A percentile compares a stretch with the other conserved stretches of the same genome.
These are phyloP conservation scores for Bolborhynchus lineola DNA, from an alignment of 2,113 vertebrate genomes.

Conservation along the genomic window DNA sequence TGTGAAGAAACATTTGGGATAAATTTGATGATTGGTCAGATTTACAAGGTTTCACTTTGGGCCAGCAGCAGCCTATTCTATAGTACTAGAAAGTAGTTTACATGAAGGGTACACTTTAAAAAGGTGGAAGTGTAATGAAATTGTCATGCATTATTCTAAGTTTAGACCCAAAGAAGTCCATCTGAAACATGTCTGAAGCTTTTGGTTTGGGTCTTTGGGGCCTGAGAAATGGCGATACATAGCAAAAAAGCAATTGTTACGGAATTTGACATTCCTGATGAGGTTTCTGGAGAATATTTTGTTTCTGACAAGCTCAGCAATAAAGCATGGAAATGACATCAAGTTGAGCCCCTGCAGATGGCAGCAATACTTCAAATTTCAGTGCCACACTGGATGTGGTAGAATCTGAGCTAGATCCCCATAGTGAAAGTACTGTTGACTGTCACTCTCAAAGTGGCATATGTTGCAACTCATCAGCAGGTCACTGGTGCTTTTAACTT, in stretches of 20 bases:
- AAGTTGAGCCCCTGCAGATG: conserved; percentile 73
- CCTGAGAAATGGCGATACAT: neutral
- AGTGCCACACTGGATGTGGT: neutral
- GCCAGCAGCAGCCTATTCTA: neutral
- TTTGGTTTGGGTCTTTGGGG: neutral
- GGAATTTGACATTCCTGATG: neutral
- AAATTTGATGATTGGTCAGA: neutral
- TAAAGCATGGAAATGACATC: neutral
- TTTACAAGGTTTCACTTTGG: neutral
- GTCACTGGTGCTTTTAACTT: neutral
- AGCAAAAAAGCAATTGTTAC: neutral
- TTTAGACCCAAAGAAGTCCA: neutral
- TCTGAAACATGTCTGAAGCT: neutral
- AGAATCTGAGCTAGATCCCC: neutral
- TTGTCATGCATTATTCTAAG: neutral
- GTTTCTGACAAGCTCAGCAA: neutral
- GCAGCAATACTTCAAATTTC: conserved; percentile 79
- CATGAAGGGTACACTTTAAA: neutral
- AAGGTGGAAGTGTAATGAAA: neutral
- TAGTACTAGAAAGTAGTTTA: neutral
- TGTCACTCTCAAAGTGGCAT: neutral
- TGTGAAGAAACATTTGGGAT: neutral
- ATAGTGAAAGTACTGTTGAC: neutral
- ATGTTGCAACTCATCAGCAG: neutral
- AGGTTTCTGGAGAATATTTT: neutral